Percentiles rank a stretch among this genome's conserved stretches.
phyloP scores from a whole-genome alignment of 2,797 vertebrate genomes.

The Coluber constrictor region DNA sequence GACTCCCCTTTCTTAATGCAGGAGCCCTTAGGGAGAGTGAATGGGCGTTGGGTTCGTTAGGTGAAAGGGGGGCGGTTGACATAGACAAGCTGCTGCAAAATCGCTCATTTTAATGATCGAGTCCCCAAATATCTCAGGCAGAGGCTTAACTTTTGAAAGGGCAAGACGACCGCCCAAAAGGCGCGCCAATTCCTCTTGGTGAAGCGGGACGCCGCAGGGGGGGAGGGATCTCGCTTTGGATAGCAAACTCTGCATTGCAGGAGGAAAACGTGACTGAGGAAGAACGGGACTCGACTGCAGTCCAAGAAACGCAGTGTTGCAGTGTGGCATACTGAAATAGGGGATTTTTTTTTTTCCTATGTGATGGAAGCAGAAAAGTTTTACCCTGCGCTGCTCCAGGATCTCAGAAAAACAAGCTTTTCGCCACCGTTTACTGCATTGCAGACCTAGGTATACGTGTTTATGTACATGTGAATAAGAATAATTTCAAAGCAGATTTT shows the following conservation, averaged over 20 bases:
- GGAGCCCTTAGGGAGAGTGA: neutral
- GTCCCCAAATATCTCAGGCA: neutral
- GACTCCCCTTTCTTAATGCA: neutral
- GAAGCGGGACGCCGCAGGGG: neutral
- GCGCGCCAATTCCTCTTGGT: neutral
- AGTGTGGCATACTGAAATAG: neutral
- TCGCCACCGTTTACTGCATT: neutral
- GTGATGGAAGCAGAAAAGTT: neutral
- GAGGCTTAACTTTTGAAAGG: neutral
- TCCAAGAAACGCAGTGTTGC: neutral
- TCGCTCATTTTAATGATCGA: neutral
- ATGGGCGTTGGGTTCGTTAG: neutral
- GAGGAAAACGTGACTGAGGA: neutral
- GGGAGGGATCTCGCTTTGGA: neutral
- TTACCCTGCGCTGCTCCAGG: neutral
- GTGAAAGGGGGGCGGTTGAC: neutral
- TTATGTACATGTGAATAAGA: neutral
- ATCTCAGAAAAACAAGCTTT: neutral
- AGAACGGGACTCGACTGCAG: neutral
- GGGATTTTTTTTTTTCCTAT: too few relatives aligned
- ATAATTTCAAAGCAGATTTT: neutral
- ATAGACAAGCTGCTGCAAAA: neutral
- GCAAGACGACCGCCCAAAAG: neutral
- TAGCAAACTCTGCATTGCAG: slow-evolving; percentile 19
- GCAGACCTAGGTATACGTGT: neutral